Base-by-base conservation (phyloP, 1,140 invertebrate genomes). In the Aradophagus sp. region DNA sequence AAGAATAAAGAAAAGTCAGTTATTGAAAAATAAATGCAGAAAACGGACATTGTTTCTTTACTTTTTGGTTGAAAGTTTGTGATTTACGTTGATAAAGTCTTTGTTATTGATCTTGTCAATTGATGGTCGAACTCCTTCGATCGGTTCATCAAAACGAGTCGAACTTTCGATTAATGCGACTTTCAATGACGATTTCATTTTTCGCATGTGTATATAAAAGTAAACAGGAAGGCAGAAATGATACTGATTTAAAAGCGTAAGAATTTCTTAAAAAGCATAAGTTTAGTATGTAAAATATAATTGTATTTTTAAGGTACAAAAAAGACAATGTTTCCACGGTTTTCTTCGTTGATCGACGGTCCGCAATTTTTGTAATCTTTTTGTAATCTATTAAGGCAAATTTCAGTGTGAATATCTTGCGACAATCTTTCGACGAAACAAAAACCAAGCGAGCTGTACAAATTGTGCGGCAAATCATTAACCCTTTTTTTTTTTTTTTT, bases 231-330 rank as follows among this genome's bases (percentile, higher is more conserved):
- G 31, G n/a, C 6, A 15, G 20, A 44, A 36, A 13, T 26, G 62
- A 59, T 58, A 44, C 48, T 58, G 56, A 69, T 56, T 69, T 47
- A 47, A 66, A 39, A 11, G 48, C 27, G 66, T 62, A 69, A 47
- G 36, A 13, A 14, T 55, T 68, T 61, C 39, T 61, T 68, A 68
- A 47, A 19, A 5, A 55, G 27, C 13, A 59, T 55, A 61, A 61
- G 41, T 48, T 67, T 61, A 61, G 65, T 27, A 34, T 62, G 66
- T 62, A 69, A 62, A 62, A 56, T 58, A 62, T 69, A 50, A 62
- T 45, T 69, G 50, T 69, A 69, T 62, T 69, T 62, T 62, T 69
- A 69, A 69, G 65, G 34, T 42, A 55, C 27, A 45, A 15, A 45
- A 50, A 52, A 41, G 8, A 12, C 38, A 48, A 45, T 52, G 29